Evolutionary conservation across 1,140 invertebrate species (phyloP).

Genomic region (Drosophila melanogaster): Release_6_plus_ISO1_MT NT_033779.5:19365001-19365500

Average conservation of each 20-base stretch:
- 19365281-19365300: slow-evolving; percentile 52
- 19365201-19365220: slow-evolving; percentile 57
- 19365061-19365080: slow-evolving; percentile 48
- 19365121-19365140: slow-evolving; percentile 63
- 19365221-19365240: slow-evolving; percentile 63
- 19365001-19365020: slow-evolving; percentile 68
- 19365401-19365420: too few species aligned
- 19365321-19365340: slow-evolving; percentile 40
- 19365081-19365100: slow-evolving; percentile 54
- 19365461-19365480: too few species aligned
- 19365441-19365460: too few species aligned
- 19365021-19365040: slow-evolving; percentile 60
- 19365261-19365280: slow-evolving; percentile 66
- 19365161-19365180: slow-evolving; percentile 54
- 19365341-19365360: slow-evolving; percentile 29
- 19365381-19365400: not conserved
- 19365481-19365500: too few species aligned
- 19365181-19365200: slow-evolving; percentile 61
- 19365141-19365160: slow-evolving; percentile 74
- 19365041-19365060: slow-evolving; percentile 62
- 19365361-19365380: not conserved
- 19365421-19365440: too few species aligned
- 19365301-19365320: slow-evolving; percentile 58
- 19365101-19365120: slow-evolving; percentile 71
- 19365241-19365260: slow-evolving; percentile 36